Evolutionary conservation across 2,888 invertebrate genomes (phyloP), one percentile per base, ranked within the genome.

Genomic region (Spodoptera picta): DNA sequence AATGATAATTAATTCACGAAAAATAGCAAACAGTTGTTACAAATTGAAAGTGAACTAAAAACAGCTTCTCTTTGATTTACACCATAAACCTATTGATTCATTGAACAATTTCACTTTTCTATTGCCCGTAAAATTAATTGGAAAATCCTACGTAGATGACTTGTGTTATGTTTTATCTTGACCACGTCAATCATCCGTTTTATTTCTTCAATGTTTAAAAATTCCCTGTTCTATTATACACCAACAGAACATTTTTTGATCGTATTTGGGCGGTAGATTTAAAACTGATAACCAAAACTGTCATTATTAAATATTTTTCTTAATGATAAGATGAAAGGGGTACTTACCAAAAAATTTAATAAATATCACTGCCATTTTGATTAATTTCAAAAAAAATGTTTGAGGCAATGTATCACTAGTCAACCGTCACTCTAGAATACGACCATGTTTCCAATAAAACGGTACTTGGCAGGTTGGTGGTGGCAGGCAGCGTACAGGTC

Each of bases 331-430:
- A 36, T 36, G 36, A 36, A 24, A 12, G 14, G 24, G 52, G 62
- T 67, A 91, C 93, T 90, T 60, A 93, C 93, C 92, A 60, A 92
- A 88, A 79, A 87, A 73, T 77, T 92, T 92, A 51, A 92, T 72
- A 78, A 84, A 85, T 68, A 92, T 87, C 83, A 92, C 87, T 81
- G 92, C 92, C 93, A 93, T 93, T 82, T 82, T 86, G n/a, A n/a
- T 45, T 42, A 41, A 48, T 48, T 60, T 61, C 43, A 43, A 60
- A 62, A 50, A 55, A 63, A 57, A 57, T 53, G 23, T 56, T 62
- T 53, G 57, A 66, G 54, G 43, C 47, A 60, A 69, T 65, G 23
- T 68, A 67, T 77, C 81, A 82, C 79, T 65, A 60, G 24, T 74
- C 54, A 71, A 62, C 61, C 53, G 75, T 76, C 79, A 77, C 75